Percentiles rank a stretch among this genome's conserved stretches.
Conservation (phyloP, 2,888 invertebrate genomes). For the Tromatobia lineatoria region DNA sequence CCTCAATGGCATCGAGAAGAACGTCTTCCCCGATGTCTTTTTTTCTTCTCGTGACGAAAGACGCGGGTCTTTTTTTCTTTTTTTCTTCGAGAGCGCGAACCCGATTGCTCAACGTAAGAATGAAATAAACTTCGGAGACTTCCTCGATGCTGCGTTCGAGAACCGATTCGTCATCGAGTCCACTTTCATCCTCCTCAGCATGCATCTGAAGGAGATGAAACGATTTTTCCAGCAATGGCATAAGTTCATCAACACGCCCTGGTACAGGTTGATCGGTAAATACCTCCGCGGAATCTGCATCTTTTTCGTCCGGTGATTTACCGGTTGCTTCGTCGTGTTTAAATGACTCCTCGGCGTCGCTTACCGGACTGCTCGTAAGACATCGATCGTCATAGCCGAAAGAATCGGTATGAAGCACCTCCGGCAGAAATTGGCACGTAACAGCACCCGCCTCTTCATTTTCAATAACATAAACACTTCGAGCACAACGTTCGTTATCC, state of each 20-base stretch:
- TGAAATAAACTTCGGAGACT: slow-evolving; percentile 71
- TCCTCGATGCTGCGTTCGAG: slow-evolving; percentile 71
- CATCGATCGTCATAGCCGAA: neutral
- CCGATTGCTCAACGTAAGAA: slow-evolving; percentile 68
- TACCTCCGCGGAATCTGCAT: neutral
- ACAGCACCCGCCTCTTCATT: neutral
- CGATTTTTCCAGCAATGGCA: slow-evolving; percentile 43
- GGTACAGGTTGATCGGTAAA: slow-evolving; percentile 17
- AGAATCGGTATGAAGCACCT: neutral
- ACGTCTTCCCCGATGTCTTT: slow-evolving; percentile 63
- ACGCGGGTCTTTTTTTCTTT: slow-evolving; percentile 7
- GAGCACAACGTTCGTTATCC: slow-evolving; percentile 57
- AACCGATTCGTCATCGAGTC: slow-evolving; percentile 47
- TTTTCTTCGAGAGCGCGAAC: slow-evolving; percentile 43
- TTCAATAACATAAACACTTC: neutral
- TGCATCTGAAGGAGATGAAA: slow-evolving; percentile 57
- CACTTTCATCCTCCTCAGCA: slow-evolving; percentile 41
- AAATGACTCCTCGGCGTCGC: neutral
- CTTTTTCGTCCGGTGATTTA: neutral
- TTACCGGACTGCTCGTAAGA: neutral
- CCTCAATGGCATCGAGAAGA: slow-evolving; percentile 56
- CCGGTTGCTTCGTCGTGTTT: neutral
- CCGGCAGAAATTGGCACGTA: neutral
- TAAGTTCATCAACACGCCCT: slow-evolving; percentile 12
- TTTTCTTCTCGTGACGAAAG: neutral